Conservation (phyloP, 2,797 vertebrate genomes). For the Telmatherina bonti region DNA sequence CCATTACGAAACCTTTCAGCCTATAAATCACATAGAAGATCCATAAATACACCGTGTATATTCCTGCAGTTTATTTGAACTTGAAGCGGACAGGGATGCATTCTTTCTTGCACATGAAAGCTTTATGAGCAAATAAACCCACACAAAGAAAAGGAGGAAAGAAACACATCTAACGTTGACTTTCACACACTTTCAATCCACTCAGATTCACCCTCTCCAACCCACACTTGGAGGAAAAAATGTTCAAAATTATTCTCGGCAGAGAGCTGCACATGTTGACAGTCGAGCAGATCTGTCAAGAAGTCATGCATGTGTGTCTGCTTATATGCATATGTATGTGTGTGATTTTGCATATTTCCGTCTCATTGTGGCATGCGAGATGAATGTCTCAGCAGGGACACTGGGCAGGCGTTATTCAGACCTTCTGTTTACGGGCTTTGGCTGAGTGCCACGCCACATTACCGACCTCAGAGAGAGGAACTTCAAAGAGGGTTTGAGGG, state of each 20-base stretch:
- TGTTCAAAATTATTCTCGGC: constrained; percentile 35
- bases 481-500: constrained; percentile 72
- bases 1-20: constrained; percentile 49
- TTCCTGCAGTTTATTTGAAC: constrained; percentile 54
- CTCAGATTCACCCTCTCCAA: constrained; percentile 26
- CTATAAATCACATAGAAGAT: constrained; percentile 63
- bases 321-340: constrained; percentile 26
- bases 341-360: constrained; percentile 47
- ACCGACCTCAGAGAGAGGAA: constrained; percentile 67
- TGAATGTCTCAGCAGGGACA: constrained; percentile 68
- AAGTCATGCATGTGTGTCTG: constrained; percentile 15
- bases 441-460: constrained; percentile 71
- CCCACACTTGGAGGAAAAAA: constrained; percentile 28
- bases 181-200: constrained; percentile 29
- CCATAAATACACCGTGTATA: constrained; percentile 64
- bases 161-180: constrained; percentile 35
- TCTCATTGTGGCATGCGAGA: constrained; percentile 62
- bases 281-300: constrained; percentile 40
- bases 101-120: constrained; percentile 21
- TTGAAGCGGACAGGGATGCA: constrained; percentile 34
- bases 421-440: constrained; percentile 74
- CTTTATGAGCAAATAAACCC: constrained; percentile 34
- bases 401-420: constrained; percentile 62
- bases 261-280: constrained; percentile 24
- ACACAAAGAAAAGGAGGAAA: constrained; percentile 12